phyloP scores from a whole-genome alignment of 1,140 invertebrate species.

The Mactra quadrangularis region DNA sequence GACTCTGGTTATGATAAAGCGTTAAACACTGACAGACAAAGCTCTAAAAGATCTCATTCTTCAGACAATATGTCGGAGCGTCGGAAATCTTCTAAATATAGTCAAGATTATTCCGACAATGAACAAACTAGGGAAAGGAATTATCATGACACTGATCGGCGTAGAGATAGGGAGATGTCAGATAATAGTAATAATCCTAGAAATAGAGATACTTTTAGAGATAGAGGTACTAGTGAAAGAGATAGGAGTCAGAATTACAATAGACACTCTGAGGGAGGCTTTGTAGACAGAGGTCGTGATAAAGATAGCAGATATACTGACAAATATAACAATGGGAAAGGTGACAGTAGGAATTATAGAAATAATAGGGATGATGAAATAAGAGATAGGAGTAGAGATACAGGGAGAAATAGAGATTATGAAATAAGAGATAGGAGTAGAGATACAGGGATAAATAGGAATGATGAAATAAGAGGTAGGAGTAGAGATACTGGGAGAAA shows the following conservation, averaged over 20 bases:
- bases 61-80: background rate
- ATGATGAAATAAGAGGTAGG: slow-evolving; percentile 6
- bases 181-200: background rate
- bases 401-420: too few species aligned
- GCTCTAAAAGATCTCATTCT: background rate
- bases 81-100: background rate
- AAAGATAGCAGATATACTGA: slow-evolving; percentile 10
- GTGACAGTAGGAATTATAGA: slow-evolving; percentile 46
- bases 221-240: background rate
- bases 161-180: background rate
- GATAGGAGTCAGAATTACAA: background rate
- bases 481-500: slow-evolving; percentile 33
- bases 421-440: too few species aligned
- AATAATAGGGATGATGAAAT: slow-evolving; percentile 43
- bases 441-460: slow-evolving; percentile 26
- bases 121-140: slow-evolving; percentile 35
- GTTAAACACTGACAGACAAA: background rate
- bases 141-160: background rate
- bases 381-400: slow-evolving; percentile 44
- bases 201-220: too few species aligned
- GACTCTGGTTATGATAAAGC: slow-evolving; percentile 66
- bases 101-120: background rate
- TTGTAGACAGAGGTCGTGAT: slow-evolving; percentile 57
- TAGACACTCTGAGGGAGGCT: slow-evolving; percentile 62
- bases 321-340: slow-evolving; percentile 34